Conservation (phyloP, 2,888 invertebrate genomes). For the Willowsia nigromaculata region DNA sequence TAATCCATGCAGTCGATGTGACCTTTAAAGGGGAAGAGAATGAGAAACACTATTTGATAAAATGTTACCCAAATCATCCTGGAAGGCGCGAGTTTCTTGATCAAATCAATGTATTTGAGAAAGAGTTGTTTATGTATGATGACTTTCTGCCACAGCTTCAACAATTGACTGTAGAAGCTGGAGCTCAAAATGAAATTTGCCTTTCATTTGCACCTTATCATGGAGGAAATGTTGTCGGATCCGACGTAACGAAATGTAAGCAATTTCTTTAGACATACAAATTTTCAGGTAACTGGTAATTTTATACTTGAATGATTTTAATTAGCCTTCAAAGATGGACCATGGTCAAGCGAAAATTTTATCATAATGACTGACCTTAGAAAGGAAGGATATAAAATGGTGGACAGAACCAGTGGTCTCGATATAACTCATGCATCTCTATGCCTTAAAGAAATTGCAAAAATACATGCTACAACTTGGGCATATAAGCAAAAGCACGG, state of each 20-base stretch:
- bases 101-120: conserved; percentile 39
- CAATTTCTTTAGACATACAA: neutral
- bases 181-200: neutral
- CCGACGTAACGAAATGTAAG: conserved; percentile 7
- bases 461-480: conserved; percentile 51
- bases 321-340: conserved; percentile 11
- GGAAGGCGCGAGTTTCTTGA: conserved; percentile 45
- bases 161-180: neutral
- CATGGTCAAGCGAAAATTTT: conserved; percentile 53
- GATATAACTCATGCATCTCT: conserved; percentile 74
- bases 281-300: neutral
- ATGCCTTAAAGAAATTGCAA: conserved; percentile 74
- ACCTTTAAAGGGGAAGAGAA: conserved; percentile 37
- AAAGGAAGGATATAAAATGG: conserved; percentile 75
- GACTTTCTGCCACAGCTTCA: conserved; percentile 23
- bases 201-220: conserved; percentile 32
- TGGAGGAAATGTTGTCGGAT: conserved; percentile 39
- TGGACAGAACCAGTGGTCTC: conserved; percentile 65
- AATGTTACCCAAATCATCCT: conserved; percentile 56
- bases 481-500: conserved; percentile 58
- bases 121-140: conserved; percentile 47
- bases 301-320: neutral
- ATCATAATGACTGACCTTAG: conserved; percentile 57
- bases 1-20: conserved; percentile 52
- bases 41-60: conserved; percentile 31